Evolutionary conservation across 2,797 vertebrate species (phyloP), one percentile per base, ranked within the genome.

Genomic region (Enteromius treurensis): DNA sequence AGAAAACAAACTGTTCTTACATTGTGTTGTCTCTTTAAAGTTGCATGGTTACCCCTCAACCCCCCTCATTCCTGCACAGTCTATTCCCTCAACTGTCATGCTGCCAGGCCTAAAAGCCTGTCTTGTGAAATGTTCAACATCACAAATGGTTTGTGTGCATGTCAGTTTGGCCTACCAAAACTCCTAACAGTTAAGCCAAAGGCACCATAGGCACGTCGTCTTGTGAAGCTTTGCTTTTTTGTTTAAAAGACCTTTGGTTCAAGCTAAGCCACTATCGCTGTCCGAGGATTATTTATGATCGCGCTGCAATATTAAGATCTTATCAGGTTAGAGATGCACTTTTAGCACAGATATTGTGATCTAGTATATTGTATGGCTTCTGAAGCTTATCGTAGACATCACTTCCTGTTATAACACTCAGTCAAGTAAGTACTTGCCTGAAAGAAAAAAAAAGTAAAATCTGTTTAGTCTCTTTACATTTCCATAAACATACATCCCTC

Each of bases 11-110:
- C 88, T 89, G 85, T 90, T 90, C 89, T 89, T 82, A 86, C 83
- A 86, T 78, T 87, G 92, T 92, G 92, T 93, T 94, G 91, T 93
- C 91, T 94, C 91, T 93, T 94, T 93, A 94, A 95, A 95, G 89
- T 94, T 95, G 92, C 91, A 94, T 93, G 89, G 79, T 86, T 83
- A 84, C 80, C 83, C 80, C 86, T 83, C 87, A 84, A 78, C 86
- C 84, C 86, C 87, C 83, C 82, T 80, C 80, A 88, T 85, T 89
- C 88, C 86, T 83, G 80, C 87, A 86, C 91, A 89, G 89, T 89
- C 91, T 89, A 91, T 90, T 92, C 92, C 90, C 92, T 93, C 87
- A 91, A 90, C 92, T 93, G 94, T 94, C 93, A 94, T 89, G 83
- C 81, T 69, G 85, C 89, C 92, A 89, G 91, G 90, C 92, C 92